Evolutionary conservation across 2,797 vertebrate genomes (phyloP).

Genomic region (Rhinophrynus dorsalis): DNA sequence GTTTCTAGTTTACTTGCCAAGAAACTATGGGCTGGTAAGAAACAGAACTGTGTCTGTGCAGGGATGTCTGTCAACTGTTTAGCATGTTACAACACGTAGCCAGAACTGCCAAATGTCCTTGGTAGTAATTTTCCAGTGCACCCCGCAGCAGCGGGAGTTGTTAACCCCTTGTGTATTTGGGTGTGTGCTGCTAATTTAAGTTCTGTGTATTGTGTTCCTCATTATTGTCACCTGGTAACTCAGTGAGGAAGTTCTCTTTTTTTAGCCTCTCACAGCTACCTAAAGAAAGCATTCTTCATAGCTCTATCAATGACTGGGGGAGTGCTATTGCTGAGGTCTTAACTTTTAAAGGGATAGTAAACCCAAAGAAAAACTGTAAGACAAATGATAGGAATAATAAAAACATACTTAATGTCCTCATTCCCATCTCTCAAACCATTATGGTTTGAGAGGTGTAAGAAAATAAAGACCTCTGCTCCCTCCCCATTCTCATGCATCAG

Average conservation of each 20-base stretch:
- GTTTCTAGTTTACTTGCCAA: neutral
- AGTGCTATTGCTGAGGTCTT: no score
- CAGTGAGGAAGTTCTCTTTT: neutral
- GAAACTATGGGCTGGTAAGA: neutral
- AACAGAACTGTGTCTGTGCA: neutral
- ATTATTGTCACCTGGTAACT: neutral
- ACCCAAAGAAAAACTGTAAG: no score
- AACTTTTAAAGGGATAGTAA: no score
- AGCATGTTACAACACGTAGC: constrained; percentile 2
- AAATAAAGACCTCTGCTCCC: no score
- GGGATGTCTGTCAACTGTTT: neutral
- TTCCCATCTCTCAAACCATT: no score
- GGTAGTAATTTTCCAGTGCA: neutral
- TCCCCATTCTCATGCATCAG: no score
- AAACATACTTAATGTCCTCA: no score
- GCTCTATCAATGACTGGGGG: no score
- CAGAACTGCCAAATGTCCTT: neutral
- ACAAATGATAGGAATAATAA: no score
- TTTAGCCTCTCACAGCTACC: neutral
- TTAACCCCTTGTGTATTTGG: neutral
- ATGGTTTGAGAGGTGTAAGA: no score
- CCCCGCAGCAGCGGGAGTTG: neutral
- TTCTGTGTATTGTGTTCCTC: neutral
- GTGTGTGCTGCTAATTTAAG: neutral
- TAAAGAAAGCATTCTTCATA: neutral